phyloP scores from a whole-genome alignment of 2,888 invertebrate genomes.

The Entomobrya multifasciata region DNA sequence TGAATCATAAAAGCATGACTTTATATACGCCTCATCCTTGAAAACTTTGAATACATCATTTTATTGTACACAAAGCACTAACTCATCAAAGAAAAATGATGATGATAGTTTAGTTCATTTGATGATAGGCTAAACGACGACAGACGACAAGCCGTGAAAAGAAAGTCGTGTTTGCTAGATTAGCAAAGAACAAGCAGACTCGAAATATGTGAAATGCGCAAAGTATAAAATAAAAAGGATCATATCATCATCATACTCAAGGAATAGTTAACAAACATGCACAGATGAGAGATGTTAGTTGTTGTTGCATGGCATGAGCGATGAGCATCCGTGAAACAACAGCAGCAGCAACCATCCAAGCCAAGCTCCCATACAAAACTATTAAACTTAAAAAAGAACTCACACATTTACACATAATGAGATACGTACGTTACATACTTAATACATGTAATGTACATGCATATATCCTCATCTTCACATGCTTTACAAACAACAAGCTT shows the following conservation, averaged over 20 bases:
- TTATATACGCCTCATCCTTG: too few species aligned
- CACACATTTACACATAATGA: too few species aligned
- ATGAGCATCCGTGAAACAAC: constrained; percentile 31
- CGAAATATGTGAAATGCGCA: background rate
- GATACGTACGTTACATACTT: background rate
- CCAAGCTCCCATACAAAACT: too few species aligned
- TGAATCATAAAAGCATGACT: background rate
- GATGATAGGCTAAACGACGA: constrained; percentile 16
- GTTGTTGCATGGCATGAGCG: background rate
- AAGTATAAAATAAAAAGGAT: background rate
- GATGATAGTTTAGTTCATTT: background rate
- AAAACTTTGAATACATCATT: background rate
- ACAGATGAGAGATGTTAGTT: background rate
- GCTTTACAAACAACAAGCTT: constrained; percentile 28
- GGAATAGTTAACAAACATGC: background rate
- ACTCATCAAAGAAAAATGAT: background rate
- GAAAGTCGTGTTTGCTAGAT: background rate
- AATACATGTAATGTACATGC: constrained; percentile 23
- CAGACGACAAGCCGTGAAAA: background rate
- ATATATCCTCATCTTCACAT: constrained; percentile 42
- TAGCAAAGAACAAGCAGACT: background rate
- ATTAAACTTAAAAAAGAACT: too few species aligned
- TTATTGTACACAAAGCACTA: constrained; percentile 12
- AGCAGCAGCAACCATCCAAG: too few species aligned
- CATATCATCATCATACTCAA: background rate